phyloP scores from a whole-genome alignment of 2,113 vertebrate species.

The Suncus etruscus region DNA sequence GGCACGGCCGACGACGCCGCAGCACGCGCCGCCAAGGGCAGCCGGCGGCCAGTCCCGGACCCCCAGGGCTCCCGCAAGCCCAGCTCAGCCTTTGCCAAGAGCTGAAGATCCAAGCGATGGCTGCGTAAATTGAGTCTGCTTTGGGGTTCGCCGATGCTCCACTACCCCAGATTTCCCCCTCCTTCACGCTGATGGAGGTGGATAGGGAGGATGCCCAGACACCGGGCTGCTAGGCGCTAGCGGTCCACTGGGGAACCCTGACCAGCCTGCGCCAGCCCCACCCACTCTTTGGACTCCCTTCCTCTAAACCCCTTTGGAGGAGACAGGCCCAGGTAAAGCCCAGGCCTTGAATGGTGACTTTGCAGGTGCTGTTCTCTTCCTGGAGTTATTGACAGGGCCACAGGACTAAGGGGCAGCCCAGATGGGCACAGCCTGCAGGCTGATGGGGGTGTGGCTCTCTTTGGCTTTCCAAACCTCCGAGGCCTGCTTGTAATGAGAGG shows the following conservation, averaged over 20 bases:
- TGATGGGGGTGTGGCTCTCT: too few relatives aligned
- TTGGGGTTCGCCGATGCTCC: not conserved
- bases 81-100: too few relatives aligned
- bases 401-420: too few relatives aligned
- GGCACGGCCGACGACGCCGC: slow-evolving; percentile 81
- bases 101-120: too few relatives aligned
- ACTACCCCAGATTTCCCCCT: slow-evolving; percentile 13
- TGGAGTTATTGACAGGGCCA: too few relatives aligned
- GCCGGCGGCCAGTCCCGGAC: slow-evolving; percentile 11
- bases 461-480: not conserved
- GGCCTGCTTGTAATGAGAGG: not conserved
- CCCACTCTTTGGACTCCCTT: slow-evolving; percentile 21
- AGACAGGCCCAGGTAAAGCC: not conserved
- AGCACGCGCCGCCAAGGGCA: not conserved
- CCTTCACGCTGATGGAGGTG: not conserved
- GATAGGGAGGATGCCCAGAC: not conserved
- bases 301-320: not conserved
- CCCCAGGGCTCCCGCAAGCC: not conserved
- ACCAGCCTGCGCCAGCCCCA: not conserved
- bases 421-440: too few relatives aligned
- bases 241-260: not conserved
- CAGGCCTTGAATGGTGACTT: not conserved
- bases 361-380: too few relatives aligned
- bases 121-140: not conserved
- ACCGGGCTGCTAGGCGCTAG: not conserved